Base-by-base conservation (phyloP, 2,888 invertebrate species). In the Labia minor region DNA sequence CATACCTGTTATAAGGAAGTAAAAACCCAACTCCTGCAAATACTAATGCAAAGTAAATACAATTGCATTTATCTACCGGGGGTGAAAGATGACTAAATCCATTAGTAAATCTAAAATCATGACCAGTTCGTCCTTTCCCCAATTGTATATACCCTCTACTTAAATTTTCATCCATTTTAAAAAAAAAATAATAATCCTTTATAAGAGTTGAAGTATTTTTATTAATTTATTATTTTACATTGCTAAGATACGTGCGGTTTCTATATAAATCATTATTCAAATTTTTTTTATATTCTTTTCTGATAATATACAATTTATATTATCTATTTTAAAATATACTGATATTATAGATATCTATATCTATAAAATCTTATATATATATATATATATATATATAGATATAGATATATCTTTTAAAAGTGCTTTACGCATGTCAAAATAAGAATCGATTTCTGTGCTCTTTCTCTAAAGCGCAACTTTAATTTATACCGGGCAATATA, bases 1-100 rank as follows among this genome's bases (percentile, higher is more conserved):
- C n/a, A n/a, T 78, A 92, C 92, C 92, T 93, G 83, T 94, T 94
- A 79, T 93, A 95, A 10, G 95, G 95, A 69, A 95, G 82, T 65
- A 95, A 82, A 76, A 95, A 95, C 62, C 94, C 94, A 71, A 90
- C 87, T 16, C 95, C 95, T 21, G 93, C 92, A 67, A 93, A 81
- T 66, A 93, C 83, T 69, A 95, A 82, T 0, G 88, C 85, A 69
- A 87, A 74, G 75, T 89, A 91, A 68, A 91, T 86, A 65, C 85
- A 82, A 77, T 87, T 86, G 77, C 84, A 86, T 72, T 82, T 80
- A 77, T 89, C 89, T 62, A 84, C 82, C 6, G 89, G 88, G 37
- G 88, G 87, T 64, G 85, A 85, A 61, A 84, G 80, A 72, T 86
- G 82, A 68, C 81, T 78, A 69, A 82, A 80, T 67, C 81, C 81